Evolutionary conservation across 2,888 invertebrate species (phyloP).

Genomic region (Pristionchus maxplancki): DNA sequence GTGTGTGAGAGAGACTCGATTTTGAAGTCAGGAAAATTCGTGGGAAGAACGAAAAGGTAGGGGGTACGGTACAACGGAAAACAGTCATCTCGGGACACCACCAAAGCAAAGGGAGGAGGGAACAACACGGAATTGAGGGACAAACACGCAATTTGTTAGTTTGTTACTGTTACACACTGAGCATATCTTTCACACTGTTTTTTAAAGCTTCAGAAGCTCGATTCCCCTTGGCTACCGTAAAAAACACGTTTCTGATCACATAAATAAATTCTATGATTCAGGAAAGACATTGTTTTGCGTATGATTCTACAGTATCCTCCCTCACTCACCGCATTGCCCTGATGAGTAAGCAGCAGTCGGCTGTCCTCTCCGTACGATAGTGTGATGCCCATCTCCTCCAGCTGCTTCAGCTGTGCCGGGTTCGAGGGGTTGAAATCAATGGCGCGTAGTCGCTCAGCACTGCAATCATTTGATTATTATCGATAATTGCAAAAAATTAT

Average conservation of each 20-base stretch:
- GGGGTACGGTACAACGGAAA: not conserved
- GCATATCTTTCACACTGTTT: not conserved
- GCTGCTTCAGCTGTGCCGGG: conserved; percentile 89
- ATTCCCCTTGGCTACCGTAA: too few species aligned
- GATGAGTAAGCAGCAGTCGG: conserved; percentile 91
- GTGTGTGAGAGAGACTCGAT: not conserved
- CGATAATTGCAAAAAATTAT: not conserved
- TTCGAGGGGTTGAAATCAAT: conserved; percentile 85
- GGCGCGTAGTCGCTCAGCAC: conserved; percentile 77
- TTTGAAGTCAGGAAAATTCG: not conserved
- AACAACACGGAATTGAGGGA: not conserved
- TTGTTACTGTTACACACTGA: not conserved
- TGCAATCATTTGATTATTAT: conserved; percentile 51
- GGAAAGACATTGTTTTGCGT: too few species aligned
- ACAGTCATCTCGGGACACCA: conserved; percentile 40
- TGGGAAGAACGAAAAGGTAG: not conserved
- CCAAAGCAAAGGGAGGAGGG: conserved; percentile 39
- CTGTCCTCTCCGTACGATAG: conserved; percentile 92
- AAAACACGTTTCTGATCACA: too few species aligned
- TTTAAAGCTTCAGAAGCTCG: too few species aligned
- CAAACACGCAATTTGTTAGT: not conserved
- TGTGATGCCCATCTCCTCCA: conserved; percentile 95
- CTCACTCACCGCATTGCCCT: conserved; percentile 85
- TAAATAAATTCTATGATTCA: too few species aligned
- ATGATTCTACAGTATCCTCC: too few species aligned